These are phyloP conservation scores for Scalopus aquaticus DNA, from an alignment of 2,113 vertebrate genomes.

Conservation along the genomic window DNA sequence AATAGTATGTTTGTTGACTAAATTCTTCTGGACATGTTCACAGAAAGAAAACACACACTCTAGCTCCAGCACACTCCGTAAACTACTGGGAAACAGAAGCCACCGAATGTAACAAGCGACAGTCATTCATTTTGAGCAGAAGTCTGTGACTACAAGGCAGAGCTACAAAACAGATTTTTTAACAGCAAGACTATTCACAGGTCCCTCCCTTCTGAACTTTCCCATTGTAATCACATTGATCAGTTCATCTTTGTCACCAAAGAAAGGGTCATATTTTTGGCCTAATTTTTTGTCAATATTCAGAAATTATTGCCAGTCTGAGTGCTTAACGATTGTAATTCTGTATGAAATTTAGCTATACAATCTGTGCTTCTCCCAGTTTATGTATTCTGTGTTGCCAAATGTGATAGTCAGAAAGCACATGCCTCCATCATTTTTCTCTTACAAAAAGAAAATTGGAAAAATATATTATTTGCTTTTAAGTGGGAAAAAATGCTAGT, in stretches of 20 bases:
- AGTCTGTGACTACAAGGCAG: not conserved
- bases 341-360: conserved; percentile 22
- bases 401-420: conserved; percentile 17
- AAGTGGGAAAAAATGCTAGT: conserved; percentile 50
- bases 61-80: not conserved
- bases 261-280: not conserved
- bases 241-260: conserved; percentile 11
- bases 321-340: conserved; percentile 11
- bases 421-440: conserved; percentile 50
- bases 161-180: not conserved
- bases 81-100: not conserved
- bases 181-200: not conserved
- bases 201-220: not conserved
- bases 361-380: not conserved
- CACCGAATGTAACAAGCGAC: not conserved
- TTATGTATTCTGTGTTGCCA: not conserved
- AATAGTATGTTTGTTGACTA: not conserved
- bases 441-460: not conserved
- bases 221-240: not conserved
- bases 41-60: not conserved
- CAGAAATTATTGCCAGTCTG: not conserved
- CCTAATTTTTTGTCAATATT: not conserved
- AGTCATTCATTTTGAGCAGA: not conserved
- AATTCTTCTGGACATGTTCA: not conserved
- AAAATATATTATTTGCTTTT: conserved; percentile 49